Evolutionary conservation across 2,113 vertebrate species (phyloP).

Genomic region (Atrichornis clamosus): DNA sequence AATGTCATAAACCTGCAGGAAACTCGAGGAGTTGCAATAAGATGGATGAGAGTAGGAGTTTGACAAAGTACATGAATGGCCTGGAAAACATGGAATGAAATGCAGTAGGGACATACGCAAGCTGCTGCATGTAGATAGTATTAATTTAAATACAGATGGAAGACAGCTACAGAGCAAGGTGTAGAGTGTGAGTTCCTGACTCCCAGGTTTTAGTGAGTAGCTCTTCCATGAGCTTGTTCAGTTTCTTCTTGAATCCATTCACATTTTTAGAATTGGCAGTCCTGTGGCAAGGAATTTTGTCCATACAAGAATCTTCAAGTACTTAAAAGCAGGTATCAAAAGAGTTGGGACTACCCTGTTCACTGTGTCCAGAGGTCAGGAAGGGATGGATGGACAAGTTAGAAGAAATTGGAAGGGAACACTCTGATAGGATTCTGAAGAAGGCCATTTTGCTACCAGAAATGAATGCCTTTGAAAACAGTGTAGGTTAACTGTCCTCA

Average conservation of each 20-base stretch:
- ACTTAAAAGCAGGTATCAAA: neutral
- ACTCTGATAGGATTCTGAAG: neutral
- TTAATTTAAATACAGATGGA: neutral
- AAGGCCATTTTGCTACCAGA: neutral
- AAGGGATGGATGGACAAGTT: neutral
- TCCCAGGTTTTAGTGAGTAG: neutral
- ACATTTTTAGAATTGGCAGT: neutral
- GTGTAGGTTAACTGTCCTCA: neutral
- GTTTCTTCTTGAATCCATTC: neutral
- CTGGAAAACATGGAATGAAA: neutral
- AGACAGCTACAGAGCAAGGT: neutral
- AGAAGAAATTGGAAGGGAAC: neutral
- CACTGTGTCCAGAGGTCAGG: neutral
- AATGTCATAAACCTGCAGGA: neutral
- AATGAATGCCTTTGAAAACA: neutral
- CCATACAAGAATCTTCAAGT: neutral
- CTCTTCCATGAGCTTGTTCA: neutral
- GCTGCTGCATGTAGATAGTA: neutral
- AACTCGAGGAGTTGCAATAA: neutral
- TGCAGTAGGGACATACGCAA: neutral
- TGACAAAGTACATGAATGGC: neutral
- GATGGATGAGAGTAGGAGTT: neutral
- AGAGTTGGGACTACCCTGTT: neutral
- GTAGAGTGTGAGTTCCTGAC: neutral
- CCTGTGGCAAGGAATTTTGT: neutral